Base-by-base conservation (phyloP, 2,888 invertebrate species). In the Merodon equestris region DNA sequence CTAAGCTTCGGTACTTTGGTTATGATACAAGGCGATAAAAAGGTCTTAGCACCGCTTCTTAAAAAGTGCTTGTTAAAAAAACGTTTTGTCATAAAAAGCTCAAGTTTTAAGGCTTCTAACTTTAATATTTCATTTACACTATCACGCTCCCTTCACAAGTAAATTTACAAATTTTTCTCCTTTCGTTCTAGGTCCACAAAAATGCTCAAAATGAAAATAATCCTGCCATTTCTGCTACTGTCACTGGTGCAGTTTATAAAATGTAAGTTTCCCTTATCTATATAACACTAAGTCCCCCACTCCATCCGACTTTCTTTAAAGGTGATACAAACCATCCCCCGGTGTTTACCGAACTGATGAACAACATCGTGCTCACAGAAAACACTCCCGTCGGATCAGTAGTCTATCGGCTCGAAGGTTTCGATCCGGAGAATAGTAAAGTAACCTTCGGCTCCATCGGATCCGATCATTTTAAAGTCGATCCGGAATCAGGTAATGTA, bases 341-440 rank as follows among this genome's bases (percentile, higher is more conserved):
- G 9, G 90, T 92, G 12, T 95, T 96, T 87, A 91, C 91, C 0
- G 91, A 93, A 83, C 94, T 94, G 83, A 93, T 95, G 91, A 93
- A 94, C 90, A 94, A 94, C 85, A 89, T 93, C 83, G 92, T 94
- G 5, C 89, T 97, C 13, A 92, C 93, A 4, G 97, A 97, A 90
- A 93, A 92, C 85, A 94, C 94, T 9, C 91, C 93, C 1, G 93
- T 96, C 4, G 96, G 96, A 0, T 91, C 92, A 5, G 90, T 93
- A 1, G 94, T 97, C n/a, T 95, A 94, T 89, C 93, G 90, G 12
- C 89, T 97, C 58, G 92, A 93, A 85, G 96, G 95, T 7, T 91
- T 91, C 42, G 96, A 97, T 90, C 96, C 96, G 0, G 96, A 96
- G 86, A 93, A 93, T 50, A 91, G 94, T 36, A 91, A 92, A 90